phyloP scores from a whole-genome alignment of 2,888 invertebrate species.

The Isoperla grammatica region DNA sequence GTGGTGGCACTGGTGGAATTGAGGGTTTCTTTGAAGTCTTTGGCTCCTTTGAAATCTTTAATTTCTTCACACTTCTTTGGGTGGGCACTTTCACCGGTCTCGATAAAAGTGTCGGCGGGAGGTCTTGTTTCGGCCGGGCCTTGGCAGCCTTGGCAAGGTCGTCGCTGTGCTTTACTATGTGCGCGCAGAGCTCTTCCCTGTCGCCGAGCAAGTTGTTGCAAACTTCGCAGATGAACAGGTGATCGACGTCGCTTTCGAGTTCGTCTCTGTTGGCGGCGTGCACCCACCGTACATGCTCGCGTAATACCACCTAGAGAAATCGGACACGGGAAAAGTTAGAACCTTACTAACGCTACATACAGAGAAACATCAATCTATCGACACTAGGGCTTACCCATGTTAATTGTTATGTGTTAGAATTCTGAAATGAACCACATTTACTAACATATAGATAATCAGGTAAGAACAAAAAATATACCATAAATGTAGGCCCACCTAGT shows the following conservation, averaged over 20 bases:
- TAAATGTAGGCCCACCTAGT: no score
- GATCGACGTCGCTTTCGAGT: constrained; percentile 60
- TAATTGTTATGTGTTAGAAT: no score
- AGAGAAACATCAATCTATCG: not conserved
- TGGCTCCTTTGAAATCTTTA: not conserved
- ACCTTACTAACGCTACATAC: no score
- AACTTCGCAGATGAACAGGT: constrained; percentile 66
- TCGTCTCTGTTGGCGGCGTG: constrained; percentile 75
- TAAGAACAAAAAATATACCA: no score
- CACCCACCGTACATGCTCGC: constrained; percentile 69
- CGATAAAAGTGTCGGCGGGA: not conserved
- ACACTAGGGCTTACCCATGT: no score
- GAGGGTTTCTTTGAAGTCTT: not conserved
- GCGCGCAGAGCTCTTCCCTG: constrained; percentile 70
- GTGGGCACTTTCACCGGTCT: not conserved
- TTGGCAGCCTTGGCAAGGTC: constrained; percentile 39
- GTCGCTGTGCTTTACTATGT: constrained; percentile 80
- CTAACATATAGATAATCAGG: no score
- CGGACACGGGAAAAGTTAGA: no score
- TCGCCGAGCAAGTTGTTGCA: constrained; percentile 64
- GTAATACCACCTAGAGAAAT: constrained; percentile 57
- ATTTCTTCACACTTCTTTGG: not conserved
- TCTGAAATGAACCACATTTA: no score
- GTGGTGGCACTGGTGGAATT: no score
- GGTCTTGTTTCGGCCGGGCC: not conserved